A percentile compares a stretch with the other conserved stretches of the same genome.
phyloP scores from a whole-genome alignment of 2,888 invertebrate species.

The Prenolepis imparis region DNA sequence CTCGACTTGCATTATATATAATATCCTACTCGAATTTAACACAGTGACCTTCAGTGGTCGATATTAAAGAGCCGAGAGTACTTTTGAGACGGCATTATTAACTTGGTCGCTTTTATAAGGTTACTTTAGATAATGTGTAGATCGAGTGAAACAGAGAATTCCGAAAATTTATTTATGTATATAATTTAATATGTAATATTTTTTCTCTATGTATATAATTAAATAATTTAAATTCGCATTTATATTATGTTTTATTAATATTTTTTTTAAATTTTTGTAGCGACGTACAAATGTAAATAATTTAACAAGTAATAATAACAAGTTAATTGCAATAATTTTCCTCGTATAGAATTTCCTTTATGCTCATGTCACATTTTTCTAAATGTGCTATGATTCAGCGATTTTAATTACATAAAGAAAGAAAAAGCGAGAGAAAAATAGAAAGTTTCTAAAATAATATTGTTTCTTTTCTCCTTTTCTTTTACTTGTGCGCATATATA shows the following conservation, averaged over 20 bases:
- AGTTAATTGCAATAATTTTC: background rate
- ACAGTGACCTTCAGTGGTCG: constrained; percentile 35
- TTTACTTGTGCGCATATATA: background rate
- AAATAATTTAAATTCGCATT: background rate
- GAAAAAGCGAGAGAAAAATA: background rate
- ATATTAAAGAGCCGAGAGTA: constrained; percentile 17
- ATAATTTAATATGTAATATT: no score
- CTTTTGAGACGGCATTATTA: constrained; percentile 17
- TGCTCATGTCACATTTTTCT: background rate
- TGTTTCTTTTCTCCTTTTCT: background rate
- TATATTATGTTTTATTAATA: background rate
- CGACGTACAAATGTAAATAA: background rate
- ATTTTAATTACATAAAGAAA: background rate
- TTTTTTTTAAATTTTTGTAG: background rate
- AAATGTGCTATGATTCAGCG: background rate
- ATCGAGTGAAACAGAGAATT: background rate
- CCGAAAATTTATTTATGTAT: background rate
- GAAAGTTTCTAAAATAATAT: background rate
- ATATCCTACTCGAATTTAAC: constrained; percentile 36
- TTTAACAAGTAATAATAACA: background rate
- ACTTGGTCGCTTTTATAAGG: background rate
- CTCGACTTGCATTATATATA: constrained; percentile 19
- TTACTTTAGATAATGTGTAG: background rate
- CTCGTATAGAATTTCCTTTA: background rate
- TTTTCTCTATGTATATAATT: background rate